A percentile compares a stretch with the other conserved stretches of the same genome.
Conservation (phyloP, 2,113 vertebrate genomes). For the human (Homo sapiens) region DNA sequence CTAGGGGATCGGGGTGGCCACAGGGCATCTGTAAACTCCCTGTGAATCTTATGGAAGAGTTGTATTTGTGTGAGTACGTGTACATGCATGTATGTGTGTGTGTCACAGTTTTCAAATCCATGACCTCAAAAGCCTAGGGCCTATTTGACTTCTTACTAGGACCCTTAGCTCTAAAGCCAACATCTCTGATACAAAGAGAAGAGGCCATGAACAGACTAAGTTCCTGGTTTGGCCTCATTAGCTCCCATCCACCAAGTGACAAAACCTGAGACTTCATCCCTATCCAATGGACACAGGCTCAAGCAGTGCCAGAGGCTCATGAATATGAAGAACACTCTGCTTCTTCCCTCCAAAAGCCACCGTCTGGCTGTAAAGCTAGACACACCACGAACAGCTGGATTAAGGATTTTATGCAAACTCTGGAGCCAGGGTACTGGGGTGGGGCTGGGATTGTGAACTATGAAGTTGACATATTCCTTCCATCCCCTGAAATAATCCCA, state of each 20-base stretch:
- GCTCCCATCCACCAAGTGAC: background rate
- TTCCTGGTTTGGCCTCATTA: background rate
- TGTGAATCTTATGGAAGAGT: background rate
- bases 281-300: accelerated
- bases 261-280: accelerated
- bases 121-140: background rate
- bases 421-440: background rate
- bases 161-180: background rate
- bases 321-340: background rate
- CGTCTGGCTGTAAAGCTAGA: background rate
- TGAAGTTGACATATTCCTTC: background rate
- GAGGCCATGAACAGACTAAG: background rate
- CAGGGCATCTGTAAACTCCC: background rate
- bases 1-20: background rate
- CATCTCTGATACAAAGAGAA: background rate
- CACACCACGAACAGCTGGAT: background rate
- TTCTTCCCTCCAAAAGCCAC: background rate
- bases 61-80: too few species aligned
- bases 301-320: background rate
- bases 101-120: background rate
- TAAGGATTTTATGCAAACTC: background rate
- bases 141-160: background rate
- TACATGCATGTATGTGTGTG: too few species aligned
- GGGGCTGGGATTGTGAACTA: background rate
- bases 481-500: background rate